These are phyloP conservation scores for Erynnis tages DNA, from an alignment of 2,888 invertebrate species.

Conservation along the genomic window DNA sequence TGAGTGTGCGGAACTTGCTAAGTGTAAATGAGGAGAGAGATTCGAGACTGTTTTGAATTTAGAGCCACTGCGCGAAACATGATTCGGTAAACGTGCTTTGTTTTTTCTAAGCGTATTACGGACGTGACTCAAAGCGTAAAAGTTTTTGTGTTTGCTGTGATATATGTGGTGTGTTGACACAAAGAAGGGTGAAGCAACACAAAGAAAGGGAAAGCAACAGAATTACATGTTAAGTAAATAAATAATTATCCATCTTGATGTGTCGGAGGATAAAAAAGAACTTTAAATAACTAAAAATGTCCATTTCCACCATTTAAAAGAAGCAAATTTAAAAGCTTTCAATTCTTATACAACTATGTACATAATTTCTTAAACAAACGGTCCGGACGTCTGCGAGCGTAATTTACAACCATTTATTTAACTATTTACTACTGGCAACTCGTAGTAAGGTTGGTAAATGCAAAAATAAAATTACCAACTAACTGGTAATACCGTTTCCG, in stretches of 20 bases:
- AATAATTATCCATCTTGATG: no score
- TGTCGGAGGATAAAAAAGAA: no score
- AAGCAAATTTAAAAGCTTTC: background rate
- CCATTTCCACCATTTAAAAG: background rate
- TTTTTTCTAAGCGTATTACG: background rate
- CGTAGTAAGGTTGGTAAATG: background rate
- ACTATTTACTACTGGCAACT: constrained; percentile 1
- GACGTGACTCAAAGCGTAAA: no score
- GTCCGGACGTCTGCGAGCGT: background rate
- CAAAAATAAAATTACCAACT: background rate
- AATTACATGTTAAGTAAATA: no score
- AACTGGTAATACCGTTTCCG: background rate
- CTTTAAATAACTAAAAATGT: no score
- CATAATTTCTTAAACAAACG: background rate
- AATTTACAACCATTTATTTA: constrained; percentile 1
- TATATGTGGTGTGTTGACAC: no score
- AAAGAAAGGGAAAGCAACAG: no score
- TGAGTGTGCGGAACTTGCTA: no score
- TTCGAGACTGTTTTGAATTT: constrained; percentile 1
- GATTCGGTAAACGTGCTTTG: constrained; percentile 25
- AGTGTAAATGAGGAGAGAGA: constrained; percentile 1
- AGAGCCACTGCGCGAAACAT: constrained; percentile 2
- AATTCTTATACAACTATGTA: no score
- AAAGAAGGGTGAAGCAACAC: no score
- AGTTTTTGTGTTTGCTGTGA: no score